A percentile compares a stretch with the other conserved stretches of the same genome.
Evolutionary conservation across 2,113 vertebrate genomes (phyloP).

Genomic region (Burhinus oedicnemus): DNA sequence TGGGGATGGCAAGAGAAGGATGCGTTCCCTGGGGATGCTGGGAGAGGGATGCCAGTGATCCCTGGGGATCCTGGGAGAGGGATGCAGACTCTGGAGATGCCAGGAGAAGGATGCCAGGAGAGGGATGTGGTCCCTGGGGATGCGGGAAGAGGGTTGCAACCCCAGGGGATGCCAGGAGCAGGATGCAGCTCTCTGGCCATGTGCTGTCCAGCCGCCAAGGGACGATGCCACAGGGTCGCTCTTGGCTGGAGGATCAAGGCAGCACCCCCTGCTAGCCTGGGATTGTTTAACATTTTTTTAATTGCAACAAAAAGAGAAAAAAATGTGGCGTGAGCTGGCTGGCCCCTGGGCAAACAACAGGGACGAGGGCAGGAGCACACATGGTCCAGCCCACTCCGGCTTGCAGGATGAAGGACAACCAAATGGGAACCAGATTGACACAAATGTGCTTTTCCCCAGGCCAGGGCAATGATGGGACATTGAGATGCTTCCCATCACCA

Average conservation of each 20-base stretch:
- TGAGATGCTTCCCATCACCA: background rate
- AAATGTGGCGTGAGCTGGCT: rapidly evolving
- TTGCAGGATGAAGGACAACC: background rate
- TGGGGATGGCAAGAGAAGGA: background rate
- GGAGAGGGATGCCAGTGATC: background rate
- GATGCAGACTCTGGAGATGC: background rate
- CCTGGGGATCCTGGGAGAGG: background rate
- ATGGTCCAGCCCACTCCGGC: background rate
- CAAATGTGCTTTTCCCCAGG: background rate
- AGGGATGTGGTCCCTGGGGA: background rate
- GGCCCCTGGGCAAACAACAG: background rate
- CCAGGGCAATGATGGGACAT: background rate
- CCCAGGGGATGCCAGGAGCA: background rate
- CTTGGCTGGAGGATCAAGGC: background rate
- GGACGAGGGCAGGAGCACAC: background rate
- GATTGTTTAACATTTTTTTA: background rate
- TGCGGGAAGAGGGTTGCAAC: background rate
- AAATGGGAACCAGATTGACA: background rate
- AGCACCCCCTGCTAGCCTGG: background rate
- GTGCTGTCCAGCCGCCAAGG: background rate
- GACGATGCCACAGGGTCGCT: background rate
- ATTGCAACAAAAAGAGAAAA: background rate
- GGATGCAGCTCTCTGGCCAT: background rate
- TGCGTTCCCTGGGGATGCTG: too few species aligned
- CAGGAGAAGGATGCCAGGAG: background rate